Evolutionary conservation across 2,113 vertebrate species (phyloP), one percentile per base, ranked within the genome.

Genomic region (Talpa occidentalis): DNA sequence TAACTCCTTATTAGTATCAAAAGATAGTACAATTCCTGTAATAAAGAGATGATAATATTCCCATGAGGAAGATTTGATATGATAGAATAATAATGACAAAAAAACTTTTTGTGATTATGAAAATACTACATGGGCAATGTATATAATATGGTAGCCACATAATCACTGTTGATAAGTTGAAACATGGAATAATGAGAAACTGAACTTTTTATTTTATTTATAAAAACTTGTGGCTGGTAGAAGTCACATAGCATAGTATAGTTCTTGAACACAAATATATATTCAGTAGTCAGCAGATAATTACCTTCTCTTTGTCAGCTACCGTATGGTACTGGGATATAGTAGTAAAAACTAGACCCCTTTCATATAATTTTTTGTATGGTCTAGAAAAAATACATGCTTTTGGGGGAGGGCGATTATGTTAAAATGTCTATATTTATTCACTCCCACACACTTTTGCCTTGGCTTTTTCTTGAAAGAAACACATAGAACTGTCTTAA

Each of bases 401-500:
- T 64, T 67, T 78, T 80, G 14, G 4, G 28, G 62, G 52, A 37
- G 26, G n/a, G 9, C 26, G 5, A 7, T 16, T 60, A 69, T 35
- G 60, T 94, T 78, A 62, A 52, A 79, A 47, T 1, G 52, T 26
- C 14, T 64, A 1, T 37, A 52, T 49, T 88, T 89, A 42, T 89
- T 87, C 26, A 80, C 28, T 64, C n/a, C 24, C 60, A 56, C 28
- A 82, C 76, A 10, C 69, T 69, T 87, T 90, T 88, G 76, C 66
- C 7, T 44, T 90, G 10, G 6, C 47, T 79, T 74, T 93, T 79
- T 88, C 56, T 85, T 93, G 42, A 76, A 90, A 82, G 37, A 14
- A 88, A 78, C 73, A 54, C 2, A 49, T 76, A 77, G 67, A 90
- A 92, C 90, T 85, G 64, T 90, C 11, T 92, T 78, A 88, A 86